Evolutionary conservation across 2,888 invertebrate genomes (phyloP).

Genomic region (Dorcus parallelipipedus): DNA sequence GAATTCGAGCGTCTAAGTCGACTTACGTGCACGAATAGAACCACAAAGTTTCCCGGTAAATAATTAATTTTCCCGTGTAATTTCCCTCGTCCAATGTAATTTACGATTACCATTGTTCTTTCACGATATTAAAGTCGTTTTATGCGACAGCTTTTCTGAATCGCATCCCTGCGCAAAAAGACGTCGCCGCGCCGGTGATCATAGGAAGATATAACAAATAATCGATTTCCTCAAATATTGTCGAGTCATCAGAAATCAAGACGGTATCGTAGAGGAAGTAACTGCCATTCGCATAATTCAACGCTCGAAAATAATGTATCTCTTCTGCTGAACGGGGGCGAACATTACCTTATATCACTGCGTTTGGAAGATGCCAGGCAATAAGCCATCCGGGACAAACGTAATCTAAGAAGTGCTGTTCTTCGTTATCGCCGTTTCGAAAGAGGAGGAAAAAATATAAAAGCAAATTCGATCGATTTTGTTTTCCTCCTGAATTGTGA

Average conservation of each 20-base stretch:
- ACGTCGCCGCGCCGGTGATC: not conserved
- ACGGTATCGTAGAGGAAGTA: not conserved
- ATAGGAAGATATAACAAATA: not conserved
- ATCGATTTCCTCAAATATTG: not conserved
- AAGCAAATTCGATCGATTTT: too few species aligned
- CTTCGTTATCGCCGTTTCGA: too few species aligned
- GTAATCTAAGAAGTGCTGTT: too few species aligned
- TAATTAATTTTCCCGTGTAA: too few species aligned
- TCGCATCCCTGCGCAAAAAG: not conserved
- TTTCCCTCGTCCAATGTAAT: not conserved
- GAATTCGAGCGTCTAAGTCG: too few species aligned
- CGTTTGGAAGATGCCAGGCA: conserved; percentile 23
- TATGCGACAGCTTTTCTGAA: not conserved
- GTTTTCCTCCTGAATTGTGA: too few species aligned
- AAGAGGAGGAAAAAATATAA: too few species aligned
- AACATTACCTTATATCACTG: conserved; percentile 25
- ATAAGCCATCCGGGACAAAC: conserved; percentile 16
- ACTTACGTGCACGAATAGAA: too few species aligned
- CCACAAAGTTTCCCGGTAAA: too few species aligned
- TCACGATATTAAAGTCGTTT: not conserved
- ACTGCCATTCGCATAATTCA: not conserved
- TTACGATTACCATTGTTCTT: not conserved
- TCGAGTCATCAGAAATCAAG: not conserved
- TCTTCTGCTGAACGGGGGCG: conserved; percentile 16
- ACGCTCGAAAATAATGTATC: conserved; percentile 16